A percentile compares a stretch with the other conserved stretches of the same genome.
Conservation (phyloP, 1,140 invertebrate species). For the Drosophila leontia region DNA sequence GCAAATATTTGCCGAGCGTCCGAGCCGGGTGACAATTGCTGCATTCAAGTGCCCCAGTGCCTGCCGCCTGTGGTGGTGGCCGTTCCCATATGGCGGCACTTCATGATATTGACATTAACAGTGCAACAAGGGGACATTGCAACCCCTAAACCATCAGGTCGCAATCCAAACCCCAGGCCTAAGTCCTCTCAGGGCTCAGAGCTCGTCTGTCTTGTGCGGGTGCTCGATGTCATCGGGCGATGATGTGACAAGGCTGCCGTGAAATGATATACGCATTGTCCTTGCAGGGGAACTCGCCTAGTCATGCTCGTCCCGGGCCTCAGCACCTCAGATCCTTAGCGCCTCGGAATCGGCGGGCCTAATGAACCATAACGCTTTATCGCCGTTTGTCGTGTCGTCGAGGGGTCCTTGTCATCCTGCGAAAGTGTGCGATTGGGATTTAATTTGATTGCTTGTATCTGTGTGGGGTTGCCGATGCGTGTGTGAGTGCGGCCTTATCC, state of each 20-base stretch:
- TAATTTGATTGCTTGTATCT: constrained; percentile 82
- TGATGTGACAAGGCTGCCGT: constrained; percentile 45
- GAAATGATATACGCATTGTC: constrained; percentile 70
- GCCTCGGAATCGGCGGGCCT: constrained; percentile 65
- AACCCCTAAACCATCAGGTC: constrained; percentile 55
- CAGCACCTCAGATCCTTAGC: constrained; percentile 25
- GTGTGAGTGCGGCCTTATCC: constrained; percentile 68
- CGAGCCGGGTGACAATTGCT: constrained; percentile 74
- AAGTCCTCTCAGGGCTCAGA: neutral
- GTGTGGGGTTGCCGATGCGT: constrained; percentile 28
- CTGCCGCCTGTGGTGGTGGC: constrained; percentile 12
- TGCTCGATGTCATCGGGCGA: constrained; percentile 32
- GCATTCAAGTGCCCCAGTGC: constrained; percentile 54
- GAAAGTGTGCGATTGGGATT: constrained; percentile 83
- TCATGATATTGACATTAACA: constrained; percentile 80
- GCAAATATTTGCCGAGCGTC: constrained; percentile 70
- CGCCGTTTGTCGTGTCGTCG: constrained; percentile 62
- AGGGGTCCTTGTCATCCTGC: constrained; percentile 47
- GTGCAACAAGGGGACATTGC: constrained; percentile 38
- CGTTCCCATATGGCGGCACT: constrained; percentile 64
- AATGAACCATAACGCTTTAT: constrained; percentile 83
- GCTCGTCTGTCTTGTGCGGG: constrained; percentile 29
- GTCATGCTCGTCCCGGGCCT: constrained; percentile 11
- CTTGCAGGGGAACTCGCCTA: constrained; percentile 44
- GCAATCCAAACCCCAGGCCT: neutral